Percentiles rank a stretch among this genome's conserved stretches.
These are phyloP conservation scores for Oryzias curvinotus DNA, from an alignment of 2,113 vertebrate genomes.

Conservation along the genomic window DNA sequence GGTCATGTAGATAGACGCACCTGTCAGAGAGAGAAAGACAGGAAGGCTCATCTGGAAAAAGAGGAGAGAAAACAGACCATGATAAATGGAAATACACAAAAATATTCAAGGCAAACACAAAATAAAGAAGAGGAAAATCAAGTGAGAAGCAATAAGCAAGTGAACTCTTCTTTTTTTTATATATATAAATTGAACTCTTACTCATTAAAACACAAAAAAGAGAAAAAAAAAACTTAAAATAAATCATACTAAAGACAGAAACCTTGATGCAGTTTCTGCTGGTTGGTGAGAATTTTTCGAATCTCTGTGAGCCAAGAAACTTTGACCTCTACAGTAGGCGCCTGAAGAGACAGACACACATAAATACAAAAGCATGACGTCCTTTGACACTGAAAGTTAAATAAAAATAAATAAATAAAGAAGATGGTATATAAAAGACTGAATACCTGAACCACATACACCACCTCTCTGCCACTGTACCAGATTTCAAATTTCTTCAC, in stretches of 20 bases:
- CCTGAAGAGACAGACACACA: slow-evolving; percentile 72
- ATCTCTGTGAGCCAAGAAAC: slow-evolving; percentile 91
- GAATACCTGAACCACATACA: slow-evolving; percentile 91
- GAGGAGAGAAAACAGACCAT: neutral
- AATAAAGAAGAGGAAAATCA: neutral
- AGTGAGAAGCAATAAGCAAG: too few relatives aligned
- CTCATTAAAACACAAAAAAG: neutral
- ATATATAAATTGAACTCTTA: too few relatives aligned
- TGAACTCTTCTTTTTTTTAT: too few relatives aligned
- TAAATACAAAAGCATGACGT: slow-evolving; percentile 2
- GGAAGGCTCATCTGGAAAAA: slow-evolving; percentile 56
- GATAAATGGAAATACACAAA: neutral
- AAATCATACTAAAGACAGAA: slow-evolving; percentile 30
- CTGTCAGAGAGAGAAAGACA: slow-evolving; percentile 71
- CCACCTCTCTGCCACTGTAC: slow-evolving; percentile 90
- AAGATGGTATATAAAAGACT: neutral
- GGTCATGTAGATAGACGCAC: slow-evolving; percentile 74
- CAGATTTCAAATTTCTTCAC: slow-evolving; percentile 96
- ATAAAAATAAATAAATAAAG: neutral
- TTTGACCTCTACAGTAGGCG: slow-evolving; percentile 89
- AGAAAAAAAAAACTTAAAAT: neutral
- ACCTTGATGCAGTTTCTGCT: slow-evolving; percentile 86
- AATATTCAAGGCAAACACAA: neutral
- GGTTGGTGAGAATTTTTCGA: slow-evolving; percentile 87
- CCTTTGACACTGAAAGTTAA: neutral